Evolutionary conservation across 2,113 vertebrate species (phyloP).

Genomic region (Actinemys pallida): DNA sequence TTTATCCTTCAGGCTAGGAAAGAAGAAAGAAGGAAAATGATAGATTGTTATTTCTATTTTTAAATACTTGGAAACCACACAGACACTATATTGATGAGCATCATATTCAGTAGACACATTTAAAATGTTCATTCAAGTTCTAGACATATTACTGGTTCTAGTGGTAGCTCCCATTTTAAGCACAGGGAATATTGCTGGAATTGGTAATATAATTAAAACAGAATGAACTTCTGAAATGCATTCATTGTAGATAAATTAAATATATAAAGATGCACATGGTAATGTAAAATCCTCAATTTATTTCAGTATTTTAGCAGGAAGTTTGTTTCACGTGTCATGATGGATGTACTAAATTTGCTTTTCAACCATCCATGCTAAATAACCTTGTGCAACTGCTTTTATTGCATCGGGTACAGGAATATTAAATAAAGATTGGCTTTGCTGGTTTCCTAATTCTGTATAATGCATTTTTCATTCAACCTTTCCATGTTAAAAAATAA

Average conservation of each 20-base stretch:
- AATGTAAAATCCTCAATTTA: not conserved
- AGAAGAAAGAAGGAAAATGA: not conserved
- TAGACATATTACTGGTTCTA: not conserved
- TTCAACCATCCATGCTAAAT: slow-evolving; percentile 8
- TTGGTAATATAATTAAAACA: not conserved
- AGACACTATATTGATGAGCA: not conserved
- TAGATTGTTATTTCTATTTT: not conserved
- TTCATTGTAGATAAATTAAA: not conserved
- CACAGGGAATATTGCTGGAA: not conserved
- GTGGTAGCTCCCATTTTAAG: not conserved
- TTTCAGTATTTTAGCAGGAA: not conserved
- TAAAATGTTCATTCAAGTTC: not conserved
- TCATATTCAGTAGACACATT: not conserved
- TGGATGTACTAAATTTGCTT: not conserved
- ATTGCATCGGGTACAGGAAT: slow-evolving; percentile 6
- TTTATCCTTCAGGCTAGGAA: not conserved
- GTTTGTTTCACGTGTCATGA: not conserved
- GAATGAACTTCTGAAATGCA: not conserved
- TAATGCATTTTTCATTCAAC: slow-evolving; percentile 28
- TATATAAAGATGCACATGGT: not conserved
- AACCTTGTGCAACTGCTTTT: slow-evolving; percentile 1
- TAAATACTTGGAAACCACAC: not conserved
- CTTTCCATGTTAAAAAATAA: not conserved
- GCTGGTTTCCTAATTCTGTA: slow-evolving; percentile 6
- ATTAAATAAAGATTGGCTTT: slow-evolving; percentile 16